These are phyloP conservation scores for Archegozetes longisetosus DNA, from an alignment of 1,140 invertebrate genomes.

Conservation along the genomic window DNA sequence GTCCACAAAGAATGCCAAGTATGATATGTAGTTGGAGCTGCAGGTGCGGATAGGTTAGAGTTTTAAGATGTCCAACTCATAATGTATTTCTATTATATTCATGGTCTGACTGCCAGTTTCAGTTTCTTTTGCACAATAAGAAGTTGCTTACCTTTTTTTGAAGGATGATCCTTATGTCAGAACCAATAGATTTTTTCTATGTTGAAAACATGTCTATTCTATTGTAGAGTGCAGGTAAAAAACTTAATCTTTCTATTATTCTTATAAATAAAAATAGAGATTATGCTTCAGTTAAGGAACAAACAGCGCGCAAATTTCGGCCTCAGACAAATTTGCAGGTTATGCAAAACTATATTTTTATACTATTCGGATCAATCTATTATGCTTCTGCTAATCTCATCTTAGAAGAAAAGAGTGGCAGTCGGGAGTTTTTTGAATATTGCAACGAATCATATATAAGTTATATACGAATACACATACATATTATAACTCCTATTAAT, in stretches of 20 bases:
- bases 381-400: background rate
- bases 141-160: background rate
- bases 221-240: background rate
- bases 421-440: background rate
- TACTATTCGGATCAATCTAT: background rate
- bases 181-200: background rate
- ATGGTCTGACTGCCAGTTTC: background rate
- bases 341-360: background rate
- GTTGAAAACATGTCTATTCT: background rate
- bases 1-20: too few relatives aligned
- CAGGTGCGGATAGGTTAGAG: background rate
- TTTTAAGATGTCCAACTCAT: background rate
- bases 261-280: background rate
- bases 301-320: background rate
- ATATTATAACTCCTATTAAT: slow-evolving; percentile 1
- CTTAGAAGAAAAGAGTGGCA: background rate
- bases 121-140: background rate
- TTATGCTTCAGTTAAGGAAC: background rate
- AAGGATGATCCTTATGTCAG: background rate
- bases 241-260: background rate
- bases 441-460: background rate
- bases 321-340: background rate
- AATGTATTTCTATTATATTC: background rate
- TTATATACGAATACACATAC: background rate
- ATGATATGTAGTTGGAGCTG: too few relatives aligned